Evolutionary conservation across 2,888 invertebrate genomes (phyloP).

Genomic region (Standfussiana lucernea): DNA sequence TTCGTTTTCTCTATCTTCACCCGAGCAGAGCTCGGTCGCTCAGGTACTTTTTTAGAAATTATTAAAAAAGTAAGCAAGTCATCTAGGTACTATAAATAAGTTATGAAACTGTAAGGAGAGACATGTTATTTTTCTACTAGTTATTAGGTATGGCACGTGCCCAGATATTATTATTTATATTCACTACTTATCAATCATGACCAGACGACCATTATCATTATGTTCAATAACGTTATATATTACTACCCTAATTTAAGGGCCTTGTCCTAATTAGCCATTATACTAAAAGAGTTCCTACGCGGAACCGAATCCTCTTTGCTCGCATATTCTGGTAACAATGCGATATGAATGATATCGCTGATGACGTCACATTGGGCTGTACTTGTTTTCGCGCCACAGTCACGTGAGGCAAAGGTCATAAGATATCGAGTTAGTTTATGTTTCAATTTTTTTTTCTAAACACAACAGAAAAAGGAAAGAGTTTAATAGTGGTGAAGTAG

Average conservation of each 20-base stretch:
- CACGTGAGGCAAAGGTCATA: conserved; percentile 61
- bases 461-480: background rate
- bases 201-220: background rate
- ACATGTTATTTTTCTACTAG: background rate
- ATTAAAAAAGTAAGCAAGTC: background rate
- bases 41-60: background rate
- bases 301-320: conserved; percentile 45
- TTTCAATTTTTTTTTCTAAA: background rate
- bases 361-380: conserved; percentile 52
- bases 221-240: conserved; percentile 21
- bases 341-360: conserved; percentile 37
- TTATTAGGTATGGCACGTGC: conserved; percentile 1
- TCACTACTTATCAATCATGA: background rate
- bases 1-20: background rate
- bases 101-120: background rate
- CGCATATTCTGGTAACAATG: conserved; percentile 23
- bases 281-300: conserved; percentile 44
- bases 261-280: conserved; percentile 20
- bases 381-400: conserved; percentile 58
- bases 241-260: conserved; percentile 27
- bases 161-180: conserved; percentile 17
- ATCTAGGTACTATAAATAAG: background rate
- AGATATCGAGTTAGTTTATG: conserved; percentile 49
- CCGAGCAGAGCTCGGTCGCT: background rate
- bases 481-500: background rate